Evolutionary conservation across 2,797 vertebrate genomes (phyloP).

Genomic region (Ataeniobius toweri): DNA sequence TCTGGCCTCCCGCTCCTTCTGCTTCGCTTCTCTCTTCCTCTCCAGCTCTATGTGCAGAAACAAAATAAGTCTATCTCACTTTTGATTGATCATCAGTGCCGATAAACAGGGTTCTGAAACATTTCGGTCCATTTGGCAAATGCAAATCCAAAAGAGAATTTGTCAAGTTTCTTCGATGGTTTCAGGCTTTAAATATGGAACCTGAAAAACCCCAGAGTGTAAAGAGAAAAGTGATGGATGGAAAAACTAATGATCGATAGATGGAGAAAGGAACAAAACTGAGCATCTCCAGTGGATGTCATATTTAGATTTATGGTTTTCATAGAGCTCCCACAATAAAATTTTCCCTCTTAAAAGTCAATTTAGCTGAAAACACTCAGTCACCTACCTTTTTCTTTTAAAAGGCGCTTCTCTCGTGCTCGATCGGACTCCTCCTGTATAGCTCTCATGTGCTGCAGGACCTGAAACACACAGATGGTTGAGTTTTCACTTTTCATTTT

Average conservation of each 20-base stretch:
- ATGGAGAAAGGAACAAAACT: background rate
- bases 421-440: conserved; percentile 89
- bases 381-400: conserved; percentile 86
- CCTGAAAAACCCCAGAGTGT: background rate
- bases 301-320: background rate
- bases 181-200: background rate
- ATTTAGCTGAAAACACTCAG: too few relatives aligned
- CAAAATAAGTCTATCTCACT: background rate
- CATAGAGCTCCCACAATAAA: background rate
- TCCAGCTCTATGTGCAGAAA: conserved; percentile 79
- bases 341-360: background rate
- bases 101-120: background rate
- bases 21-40: conserved; percentile 90
- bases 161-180: background rate
- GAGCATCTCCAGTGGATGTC: background rate
- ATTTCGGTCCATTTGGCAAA: background rate
- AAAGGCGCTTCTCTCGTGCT: conserved; percentile 85
- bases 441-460: conserved; percentile 91
- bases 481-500: background rate
- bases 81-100: background rate
- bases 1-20: conserved; percentile 87
- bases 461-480: conserved; percentile 73
- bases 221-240: background rate
- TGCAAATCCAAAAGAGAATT: background rate
- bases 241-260: background rate